Conservation (phyloP, 1,140 invertebrate species). For the Nilaparvata lugens region DNA sequence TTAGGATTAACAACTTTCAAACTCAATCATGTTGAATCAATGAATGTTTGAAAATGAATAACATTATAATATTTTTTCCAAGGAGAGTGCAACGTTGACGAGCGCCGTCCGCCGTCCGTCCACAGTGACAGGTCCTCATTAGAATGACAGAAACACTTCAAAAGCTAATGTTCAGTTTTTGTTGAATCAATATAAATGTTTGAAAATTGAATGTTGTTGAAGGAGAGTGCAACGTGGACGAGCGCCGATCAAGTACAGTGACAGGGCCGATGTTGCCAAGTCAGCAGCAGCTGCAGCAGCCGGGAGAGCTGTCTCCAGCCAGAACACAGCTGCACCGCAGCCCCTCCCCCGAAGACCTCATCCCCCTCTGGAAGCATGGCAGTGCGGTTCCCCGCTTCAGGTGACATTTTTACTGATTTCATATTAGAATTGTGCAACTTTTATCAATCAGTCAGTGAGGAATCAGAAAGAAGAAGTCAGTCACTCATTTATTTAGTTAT, state of each 20-base stretch:
- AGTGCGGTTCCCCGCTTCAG: not conserved
- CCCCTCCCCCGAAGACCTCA: constrained; percentile 42
- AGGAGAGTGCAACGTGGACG: constrained; percentile 3
- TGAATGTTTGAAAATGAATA: no score
- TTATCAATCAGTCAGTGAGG: no score
- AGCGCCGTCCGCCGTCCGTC: not conserved
- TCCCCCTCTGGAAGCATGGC: constrained; percentile 37
- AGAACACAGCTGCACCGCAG: constrained; percentile 13
- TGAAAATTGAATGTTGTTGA: not conserved
- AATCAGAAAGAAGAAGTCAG: no score
- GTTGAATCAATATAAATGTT: not conserved
- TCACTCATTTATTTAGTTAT: no score
- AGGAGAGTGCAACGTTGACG: no score
- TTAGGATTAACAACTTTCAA: no score
- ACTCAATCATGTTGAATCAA: no score
- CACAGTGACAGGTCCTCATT: not conserved
- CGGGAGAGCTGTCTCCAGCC: not conserved
- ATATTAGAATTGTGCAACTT: no score
- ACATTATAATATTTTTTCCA: no score
- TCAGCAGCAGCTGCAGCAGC: not conserved
- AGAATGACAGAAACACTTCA: constrained; percentile 41
- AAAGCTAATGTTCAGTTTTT: not conserved
- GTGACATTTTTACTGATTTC: no score
- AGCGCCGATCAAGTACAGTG: not conserved
- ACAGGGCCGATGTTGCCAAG: not conserved